These are phyloP conservation scores for Poecilia gillii DNA, from an alignment of 2,797 vertebrate species.

Conservation along the genomic window DNA sequence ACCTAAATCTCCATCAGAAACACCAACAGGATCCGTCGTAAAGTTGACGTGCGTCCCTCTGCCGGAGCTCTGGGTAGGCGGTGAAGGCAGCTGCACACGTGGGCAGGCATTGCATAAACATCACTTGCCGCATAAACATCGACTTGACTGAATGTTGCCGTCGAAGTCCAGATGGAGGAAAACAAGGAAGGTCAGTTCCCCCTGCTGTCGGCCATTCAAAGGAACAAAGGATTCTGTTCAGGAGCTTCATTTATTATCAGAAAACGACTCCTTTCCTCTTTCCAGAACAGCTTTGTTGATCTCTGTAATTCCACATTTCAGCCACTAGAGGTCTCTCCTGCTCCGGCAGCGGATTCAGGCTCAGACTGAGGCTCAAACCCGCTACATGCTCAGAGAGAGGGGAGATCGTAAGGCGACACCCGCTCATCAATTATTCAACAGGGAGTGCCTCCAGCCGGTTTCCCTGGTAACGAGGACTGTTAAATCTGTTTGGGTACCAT, in stretches of 20 bases:
- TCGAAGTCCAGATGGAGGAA: slow-evolving; percentile 51
- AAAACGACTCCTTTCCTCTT: slow-evolving; percentile 22
- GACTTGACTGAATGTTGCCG: slow-evolving; percentile 73
- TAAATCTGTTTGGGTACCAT: slow-evolving; percentile 60
- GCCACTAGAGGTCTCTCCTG: slow-evolving; percentile 77
- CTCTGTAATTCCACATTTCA: slow-evolving; percentile 9
- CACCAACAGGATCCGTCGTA: slow-evolving; percentile 17
- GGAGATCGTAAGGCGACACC: slow-evolving; percentile 50
- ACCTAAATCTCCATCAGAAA: slow-evolving; percentile 32
- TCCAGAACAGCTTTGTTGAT: slow-evolving; percentile 11
- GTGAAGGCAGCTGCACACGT: slow-evolving; percentile 56
- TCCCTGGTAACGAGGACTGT: slow-evolving; percentile 63
- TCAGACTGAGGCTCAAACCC: slow-evolving; percentile 28
- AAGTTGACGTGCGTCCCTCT: slow-evolving; percentile 35
- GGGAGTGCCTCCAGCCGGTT: slow-evolving; percentile 71
- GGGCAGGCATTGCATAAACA: slow-evolving; percentile 74
- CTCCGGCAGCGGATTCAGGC: neutral
- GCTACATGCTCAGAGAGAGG: slow-evolving; percentile 66
- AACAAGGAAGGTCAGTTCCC: slow-evolving; percentile 63
- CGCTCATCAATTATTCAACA: slow-evolving; percentile 72
- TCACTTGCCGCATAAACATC: slow-evolving; percentile 72
- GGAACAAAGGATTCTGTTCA: slow-evolving; percentile 36
- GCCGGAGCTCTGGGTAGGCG: slow-evolving; percentile 41
- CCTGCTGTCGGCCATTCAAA: slow-evolving; percentile 65
- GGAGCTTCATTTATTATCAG: slow-evolving; percentile 11